Base-by-base conservation (phyloP, 2,888 invertebrate species). In the Buathra laborator region DNA sequence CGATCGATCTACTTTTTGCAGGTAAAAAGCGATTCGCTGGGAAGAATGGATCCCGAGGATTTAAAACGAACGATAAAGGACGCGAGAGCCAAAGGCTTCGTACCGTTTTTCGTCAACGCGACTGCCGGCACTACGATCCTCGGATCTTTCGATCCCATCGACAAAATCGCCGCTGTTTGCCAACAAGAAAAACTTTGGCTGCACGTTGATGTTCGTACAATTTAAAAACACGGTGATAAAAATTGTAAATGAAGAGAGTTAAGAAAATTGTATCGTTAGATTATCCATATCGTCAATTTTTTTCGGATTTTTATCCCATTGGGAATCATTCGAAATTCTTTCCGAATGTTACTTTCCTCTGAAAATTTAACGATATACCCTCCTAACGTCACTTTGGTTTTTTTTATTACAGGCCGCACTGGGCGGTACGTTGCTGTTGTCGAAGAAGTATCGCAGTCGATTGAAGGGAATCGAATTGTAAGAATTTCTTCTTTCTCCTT, bases 121-220 rank as follows among this genome's bases (percentile, higher is more conserved):
- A 97, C 96, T 0, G 96, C 96, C 2, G 98, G 98, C 0, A 97
- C 97, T 0, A 98, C 98, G 0, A 97, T 98, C 0, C 93, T 98
- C 9, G 98, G 98, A 0, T 97, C 98, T 0, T 97, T 97, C 87
- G 98, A 98, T 92, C 96, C 97, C 12, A 91, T 98, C 24, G 94
- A 95, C 0, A 94, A 94, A 48, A 95, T 98, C 12, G 96, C 97
- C 0, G 95, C 95, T 76, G 93, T 98, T 12, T 98, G 98, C 89
- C 90, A 95, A 86, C 95, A 95, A 84, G 94, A 97, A 91, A 94
- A 94, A 0, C 91, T 98, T 9, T 98, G 98, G 98, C 94, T 98
- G 91, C 98, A 98, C 93, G 96, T 97, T 86, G 98, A 98, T 94
- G 97, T 97, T 92, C 94, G 96, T 94, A 90, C 44, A 46, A 32